These are phyloP conservation scores for Malthinus seriepunctatus DNA, from an alignment of 2,888 invertebrate species.

Conservation along the genomic window DNA sequence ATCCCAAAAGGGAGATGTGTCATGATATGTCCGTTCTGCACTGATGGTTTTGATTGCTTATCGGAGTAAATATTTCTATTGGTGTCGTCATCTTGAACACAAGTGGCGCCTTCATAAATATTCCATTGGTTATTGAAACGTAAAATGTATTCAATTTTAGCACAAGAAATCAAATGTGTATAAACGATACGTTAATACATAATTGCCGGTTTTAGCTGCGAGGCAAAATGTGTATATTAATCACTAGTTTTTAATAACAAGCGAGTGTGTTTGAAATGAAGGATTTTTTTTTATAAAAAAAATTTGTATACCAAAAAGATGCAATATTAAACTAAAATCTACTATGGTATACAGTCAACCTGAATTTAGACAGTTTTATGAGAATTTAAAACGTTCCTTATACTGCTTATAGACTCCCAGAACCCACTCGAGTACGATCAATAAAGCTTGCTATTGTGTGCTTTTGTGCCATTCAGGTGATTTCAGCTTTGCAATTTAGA, in stretches of 20 bases:
- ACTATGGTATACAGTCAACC: constrained; percentile 34
- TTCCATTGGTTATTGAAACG: not conserved
- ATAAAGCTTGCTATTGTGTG: constrained; percentile 41
- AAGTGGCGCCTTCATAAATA: constrained; percentile 18
- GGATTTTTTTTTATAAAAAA: not conserved
- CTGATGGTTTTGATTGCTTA: constrained; percentile 22
- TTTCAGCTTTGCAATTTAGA: constrained; percentile 30
- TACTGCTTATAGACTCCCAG: constrained; percentile 44
- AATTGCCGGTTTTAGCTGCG: no score
- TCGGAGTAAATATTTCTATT: constrained; percentile 22
- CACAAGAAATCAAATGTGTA: no score
- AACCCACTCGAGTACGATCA: constrained; percentile 45
- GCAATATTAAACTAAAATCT: constrained; percentile 40
- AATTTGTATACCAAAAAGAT: constrained; percentile 18
- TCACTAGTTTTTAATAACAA: no score
- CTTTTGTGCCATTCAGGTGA: constrained; percentile 39
- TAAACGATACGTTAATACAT: no score
- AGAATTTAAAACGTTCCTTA: constrained; percentile 47
- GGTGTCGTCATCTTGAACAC: constrained; percentile 22
- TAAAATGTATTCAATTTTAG: no score
- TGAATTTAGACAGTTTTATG: constrained; percentile 45
- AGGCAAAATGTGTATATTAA: no score
- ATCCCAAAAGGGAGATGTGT: constrained; percentile 26
- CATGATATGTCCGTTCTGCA: constrained; percentile 26
- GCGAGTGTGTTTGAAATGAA: no score